Percentiles rank a stretch among this genome's conserved stretches.
phyloP scores from a whole-genome alignment of 1,140 invertebrate species.

The Alviniconcha marisindica region DNA sequence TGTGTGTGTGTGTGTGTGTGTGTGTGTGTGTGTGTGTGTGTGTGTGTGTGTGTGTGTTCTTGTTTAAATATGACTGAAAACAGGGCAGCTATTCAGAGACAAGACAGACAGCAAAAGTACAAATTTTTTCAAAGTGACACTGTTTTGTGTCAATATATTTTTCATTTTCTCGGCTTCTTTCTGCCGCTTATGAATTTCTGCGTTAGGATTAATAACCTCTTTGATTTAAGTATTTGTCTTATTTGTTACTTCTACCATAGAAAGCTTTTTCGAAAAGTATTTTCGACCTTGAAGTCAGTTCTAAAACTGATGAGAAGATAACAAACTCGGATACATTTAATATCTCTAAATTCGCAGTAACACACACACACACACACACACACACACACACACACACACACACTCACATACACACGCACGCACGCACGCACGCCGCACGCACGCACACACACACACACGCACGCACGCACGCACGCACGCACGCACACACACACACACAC shows the following conservation, averaged over 20 bases:
- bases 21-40: no score
- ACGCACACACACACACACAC: not conserved
- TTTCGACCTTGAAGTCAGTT: no score
- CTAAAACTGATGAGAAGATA: no score
- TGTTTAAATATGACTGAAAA: not conserved
- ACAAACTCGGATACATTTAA: no score
- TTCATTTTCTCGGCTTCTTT: not conserved
- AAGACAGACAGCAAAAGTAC: not conserved
- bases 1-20: no score
- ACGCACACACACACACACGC: constrained; percentile 24
- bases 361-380: no score
- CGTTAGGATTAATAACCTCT: no score
- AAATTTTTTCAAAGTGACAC: not conserved
- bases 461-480: not conserved
- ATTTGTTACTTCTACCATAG: no score
- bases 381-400: not conserved
- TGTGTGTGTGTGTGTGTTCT: no score
- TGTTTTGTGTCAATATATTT: not conserved
- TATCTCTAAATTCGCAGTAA: no score
- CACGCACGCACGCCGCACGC: constrained; percentile 8
- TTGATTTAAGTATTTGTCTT: no score
- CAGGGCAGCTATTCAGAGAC: not conserved
- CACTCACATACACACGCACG: not conserved
- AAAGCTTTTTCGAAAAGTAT: no score
- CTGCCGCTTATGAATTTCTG: not conserved